Conservation (phyloP, 1,140 invertebrate species). For the Platorchestia sp. region DNA sequence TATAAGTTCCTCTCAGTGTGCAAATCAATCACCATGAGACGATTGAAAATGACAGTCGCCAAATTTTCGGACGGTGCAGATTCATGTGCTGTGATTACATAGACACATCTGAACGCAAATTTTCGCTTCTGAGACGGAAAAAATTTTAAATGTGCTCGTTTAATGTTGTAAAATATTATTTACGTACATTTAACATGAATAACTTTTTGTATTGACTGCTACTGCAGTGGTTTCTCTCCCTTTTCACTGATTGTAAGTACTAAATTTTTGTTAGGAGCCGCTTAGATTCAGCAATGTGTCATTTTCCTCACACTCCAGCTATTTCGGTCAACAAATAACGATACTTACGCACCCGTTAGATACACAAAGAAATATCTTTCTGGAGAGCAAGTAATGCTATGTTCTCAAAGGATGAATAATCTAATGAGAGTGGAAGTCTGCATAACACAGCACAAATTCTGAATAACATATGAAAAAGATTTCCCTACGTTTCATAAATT, state of each 20-base stretch:
- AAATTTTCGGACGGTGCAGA: background rate
- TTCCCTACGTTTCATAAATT: too few relatives aligned
- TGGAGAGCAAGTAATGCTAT: too few relatives aligned
- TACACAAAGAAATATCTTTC: too few relatives aligned
- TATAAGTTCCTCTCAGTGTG: background rate
- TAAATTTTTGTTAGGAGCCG: too few relatives aligned
- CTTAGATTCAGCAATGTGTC: too few relatives aligned
- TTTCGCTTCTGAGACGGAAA: background rate
- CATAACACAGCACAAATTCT: too few relatives aligned
- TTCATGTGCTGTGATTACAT: background rate
- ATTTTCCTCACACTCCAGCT: too few relatives aligned
- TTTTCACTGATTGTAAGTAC: background rate
- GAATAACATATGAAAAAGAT: too few relatives aligned
- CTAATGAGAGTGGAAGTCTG: too few relatives aligned
- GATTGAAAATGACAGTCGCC: background rate
- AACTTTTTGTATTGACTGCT: background rate
- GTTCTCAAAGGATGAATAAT: too few relatives aligned
- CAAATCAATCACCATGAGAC: background rate
- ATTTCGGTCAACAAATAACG: too few relatives aligned
- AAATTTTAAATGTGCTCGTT: background rate
- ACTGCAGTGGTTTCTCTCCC: background rate
- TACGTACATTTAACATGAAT: background rate
- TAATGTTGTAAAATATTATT: background rate
- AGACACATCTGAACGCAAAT: background rate
- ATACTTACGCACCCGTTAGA: too few relatives aligned